Conservation (phyloP, 1,140 invertebrate genomes). For the Eupeodes corollae region DNA sequence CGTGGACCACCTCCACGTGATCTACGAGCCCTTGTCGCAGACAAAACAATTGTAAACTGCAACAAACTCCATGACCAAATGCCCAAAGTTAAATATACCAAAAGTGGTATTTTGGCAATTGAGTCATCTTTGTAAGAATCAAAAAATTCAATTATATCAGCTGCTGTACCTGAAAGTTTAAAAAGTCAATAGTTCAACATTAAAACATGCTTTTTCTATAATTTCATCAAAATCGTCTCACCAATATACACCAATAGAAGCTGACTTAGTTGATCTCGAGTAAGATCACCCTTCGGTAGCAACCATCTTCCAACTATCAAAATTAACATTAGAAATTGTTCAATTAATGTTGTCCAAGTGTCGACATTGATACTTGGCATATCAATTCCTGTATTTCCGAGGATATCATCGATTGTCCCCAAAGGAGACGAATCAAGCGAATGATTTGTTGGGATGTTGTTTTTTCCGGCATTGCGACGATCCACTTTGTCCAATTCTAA, state of each 20-base stretch:
- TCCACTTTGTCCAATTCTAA: conserved; percentile 74
- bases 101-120: conserved; percentile 57
- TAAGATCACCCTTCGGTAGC: conserved; percentile 79
- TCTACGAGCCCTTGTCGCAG: conserved; percentile 66
- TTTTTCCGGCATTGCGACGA: conserved; percentile 31
- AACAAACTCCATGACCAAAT: conserved; percentile 84
- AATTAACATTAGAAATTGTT: conserved; percentile 80
- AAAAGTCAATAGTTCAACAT: not conserved
- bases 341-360: conserved; percentile 75
- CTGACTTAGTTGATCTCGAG: conserved; percentile 81
- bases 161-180: conserved; percentile 56
- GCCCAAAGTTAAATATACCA: conserved; percentile 64
- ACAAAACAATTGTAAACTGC: conserved; percentile 82
- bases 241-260: conserved; percentile 76
- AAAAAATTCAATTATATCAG: conserved; percentile 93
- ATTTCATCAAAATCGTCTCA: conserved; percentile 16
- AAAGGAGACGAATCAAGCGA: not conserved
- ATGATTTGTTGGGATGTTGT: conserved; percentile 1
- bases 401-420: conserved; percentile 11
- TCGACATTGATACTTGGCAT: conserved; percentile 43
- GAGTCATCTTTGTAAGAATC: conserved; percentile 85
- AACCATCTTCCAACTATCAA: conserved; percentile 81
- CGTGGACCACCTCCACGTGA: conserved; percentile 27
- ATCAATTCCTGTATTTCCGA: conserved; percentile 23
- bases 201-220: not conserved